Evolutionary conservation across 2,888 invertebrate species (phyloP).

Genomic region (Galeruca laticollis): DNA sequence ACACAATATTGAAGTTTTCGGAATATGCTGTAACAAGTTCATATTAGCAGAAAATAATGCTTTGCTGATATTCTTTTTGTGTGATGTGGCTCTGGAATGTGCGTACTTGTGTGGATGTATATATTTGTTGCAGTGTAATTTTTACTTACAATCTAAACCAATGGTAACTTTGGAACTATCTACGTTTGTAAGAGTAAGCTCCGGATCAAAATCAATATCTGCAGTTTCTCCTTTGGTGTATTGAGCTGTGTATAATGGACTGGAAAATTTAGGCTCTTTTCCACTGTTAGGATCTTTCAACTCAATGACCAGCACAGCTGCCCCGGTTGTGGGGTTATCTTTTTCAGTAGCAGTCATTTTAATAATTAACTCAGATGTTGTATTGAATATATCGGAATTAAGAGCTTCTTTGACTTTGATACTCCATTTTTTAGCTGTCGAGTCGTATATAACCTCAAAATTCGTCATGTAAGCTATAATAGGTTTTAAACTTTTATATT

Average conservation of each 20-base stretch:
- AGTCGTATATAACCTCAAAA: constrained; percentile 23
- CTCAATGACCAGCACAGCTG: constrained; percentile 30
- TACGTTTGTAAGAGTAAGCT: too few relatives aligned
- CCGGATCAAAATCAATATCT: constrained; percentile 16
- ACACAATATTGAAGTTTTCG: constrained; percentile 24
- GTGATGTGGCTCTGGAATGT: not conserved
- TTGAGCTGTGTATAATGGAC: constrained; percentile 39
- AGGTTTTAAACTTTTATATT: too few relatives aligned
- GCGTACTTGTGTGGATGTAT: not conserved
- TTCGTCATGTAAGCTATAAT: too few relatives aligned
- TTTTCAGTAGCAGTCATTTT: constrained; percentile 21
- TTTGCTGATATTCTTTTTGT: not conserved
- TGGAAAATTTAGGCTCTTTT: constrained; percentile 20
- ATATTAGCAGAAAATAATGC: too few relatives aligned
- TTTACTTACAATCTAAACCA: too few relatives aligned
- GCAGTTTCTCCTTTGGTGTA: constrained; percentile 36
- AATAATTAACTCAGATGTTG: constrained; percentile 20
- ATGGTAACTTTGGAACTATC: too few relatives aligned
- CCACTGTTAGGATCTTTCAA: constrained; percentile 1
- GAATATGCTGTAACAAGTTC: constrained; percentile 37
- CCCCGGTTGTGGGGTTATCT: constrained; percentile 11
- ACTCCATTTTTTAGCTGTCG: not conserved
- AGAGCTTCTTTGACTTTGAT: constrained; percentile 13
- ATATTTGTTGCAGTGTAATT: too few relatives aligned
- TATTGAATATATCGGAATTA: not conserved